Base-by-base conservation (phyloP, 2,888 invertebrate species). In the Leptothorax acervorum region DNA sequence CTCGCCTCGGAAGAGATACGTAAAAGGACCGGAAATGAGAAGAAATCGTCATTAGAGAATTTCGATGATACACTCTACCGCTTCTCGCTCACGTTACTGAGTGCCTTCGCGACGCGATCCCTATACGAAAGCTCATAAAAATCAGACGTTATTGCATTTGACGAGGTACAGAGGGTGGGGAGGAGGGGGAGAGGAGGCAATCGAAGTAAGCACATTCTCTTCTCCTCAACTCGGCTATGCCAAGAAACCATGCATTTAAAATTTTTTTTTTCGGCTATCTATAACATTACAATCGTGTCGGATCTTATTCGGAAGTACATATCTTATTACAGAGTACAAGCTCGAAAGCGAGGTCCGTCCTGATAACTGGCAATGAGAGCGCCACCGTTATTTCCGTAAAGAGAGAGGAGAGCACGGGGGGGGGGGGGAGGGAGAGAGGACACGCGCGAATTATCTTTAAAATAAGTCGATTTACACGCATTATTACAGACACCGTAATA, bases 401-500 rank as follows among this genome's bases (percentile, higher is more conserved):
- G 66, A 82, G 53, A 42, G 9, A 8, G 55, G 28, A 12, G 66
- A 57, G 62, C 71, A 35, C 15, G n/a, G 28, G 11, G 28, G 12
- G 23, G 15, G 57, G 15, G 28, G 45, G 5, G 23, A 42, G 15
- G 55, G 5, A 71, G 55, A 73, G 73, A 57, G 42, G 23, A 55
- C n/a, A 53, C 31, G 71, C 39, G 71, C 74, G 9, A 55, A 60
- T 62, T 57, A 42, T 62, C n/a, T 31, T 66, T 6, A 28, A 75
- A 75, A 63, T 63, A 63, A 75, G 48, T 88, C 88, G 78, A 90
- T 88, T 90, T 88, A 81, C 89, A 86, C 90, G 90, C 88, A 83
- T 84, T 53, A 53, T 53, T 53, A 90, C 63, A 87, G 85, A 87
- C 63, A 87, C 66, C 82, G 84, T 85, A 78, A 81, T 79, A 82